Conservation (phyloP, 1,140 invertebrate species). For the Brachionus rubens region DNA sequence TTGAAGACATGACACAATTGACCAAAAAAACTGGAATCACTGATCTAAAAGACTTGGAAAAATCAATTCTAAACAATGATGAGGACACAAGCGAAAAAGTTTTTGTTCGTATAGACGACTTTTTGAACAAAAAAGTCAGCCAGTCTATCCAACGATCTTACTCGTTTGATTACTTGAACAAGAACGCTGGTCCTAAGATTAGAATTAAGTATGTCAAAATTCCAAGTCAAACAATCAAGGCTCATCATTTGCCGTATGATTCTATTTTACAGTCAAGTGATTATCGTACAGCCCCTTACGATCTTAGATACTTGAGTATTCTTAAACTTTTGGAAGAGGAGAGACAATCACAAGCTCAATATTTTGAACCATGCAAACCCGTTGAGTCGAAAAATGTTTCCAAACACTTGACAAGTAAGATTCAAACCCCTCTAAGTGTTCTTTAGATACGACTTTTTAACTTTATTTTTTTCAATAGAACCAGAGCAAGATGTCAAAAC, state of each 20-base stretch:
- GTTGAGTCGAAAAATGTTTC: not conserved
- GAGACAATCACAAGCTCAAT: not conserved
- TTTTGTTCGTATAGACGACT: constrained; percentile 46
- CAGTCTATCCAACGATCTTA: constrained; percentile 27
- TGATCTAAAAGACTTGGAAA: constrained; percentile 40
- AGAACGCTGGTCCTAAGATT: constrained; percentile 8
- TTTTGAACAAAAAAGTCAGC: constrained; percentile 33
- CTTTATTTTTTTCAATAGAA: too few relatives aligned
- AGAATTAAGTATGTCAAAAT: constrained; percentile 41
- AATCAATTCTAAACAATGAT: constrained; percentile 20
- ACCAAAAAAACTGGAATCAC: constrained; percentile 8
- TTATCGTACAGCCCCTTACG: constrained; percentile 10
- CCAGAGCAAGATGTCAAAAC: too few relatives aligned
- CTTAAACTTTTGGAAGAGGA: constrained; percentile 26
- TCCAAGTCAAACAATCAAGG: constrained; percentile 4
- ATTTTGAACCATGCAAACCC: not conserved
- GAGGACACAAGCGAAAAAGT: not conserved
- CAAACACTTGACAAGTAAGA: not conserved
- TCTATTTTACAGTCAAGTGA: not conserved
- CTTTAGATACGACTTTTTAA: too few relatives aligned
- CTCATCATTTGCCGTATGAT: not conserved
- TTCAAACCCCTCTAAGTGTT: not conserved
- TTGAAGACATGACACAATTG: constrained; percentile 16
- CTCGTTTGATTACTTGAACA: constrained; percentile 35
- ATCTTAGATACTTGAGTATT: constrained; percentile 41